These are phyloP conservation scores for Hirtodrosophila alboralis DNA, from an alignment of 2,888 invertebrate genomes.

Conservation along the genomic window DNA sequence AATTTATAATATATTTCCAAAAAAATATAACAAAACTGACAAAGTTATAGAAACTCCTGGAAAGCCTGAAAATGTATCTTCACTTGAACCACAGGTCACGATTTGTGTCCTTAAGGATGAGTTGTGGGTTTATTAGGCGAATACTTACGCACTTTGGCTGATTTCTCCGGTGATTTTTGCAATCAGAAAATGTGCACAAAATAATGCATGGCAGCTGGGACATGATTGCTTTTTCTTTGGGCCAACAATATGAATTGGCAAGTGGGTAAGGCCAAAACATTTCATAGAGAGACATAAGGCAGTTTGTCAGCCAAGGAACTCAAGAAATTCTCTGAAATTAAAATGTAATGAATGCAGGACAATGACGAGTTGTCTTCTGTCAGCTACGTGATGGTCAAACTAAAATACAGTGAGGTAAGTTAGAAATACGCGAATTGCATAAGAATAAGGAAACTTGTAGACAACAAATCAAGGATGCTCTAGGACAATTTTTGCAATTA, in stretches of 20 bases:
- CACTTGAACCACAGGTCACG: too few species aligned
- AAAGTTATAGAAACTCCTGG: too few species aligned
- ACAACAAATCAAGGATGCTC: too few species aligned
- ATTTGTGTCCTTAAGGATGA: neutral
- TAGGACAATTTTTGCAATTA: too few species aligned
- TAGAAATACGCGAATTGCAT: slow-evolving; percentile 60
- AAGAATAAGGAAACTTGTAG: slow-evolving; percentile 5
- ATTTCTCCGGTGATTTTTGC: slow-evolving; percentile 80
- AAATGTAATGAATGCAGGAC: slow-evolving; percentile 68
- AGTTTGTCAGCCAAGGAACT: slow-evolving; percentile 12
- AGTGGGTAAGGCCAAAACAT: slow-evolving; percentile 23
- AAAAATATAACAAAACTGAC: too few species aligned
- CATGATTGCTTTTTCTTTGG: slow-evolving; percentile 54
- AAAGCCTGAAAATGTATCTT: too few species aligned
- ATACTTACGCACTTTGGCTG: slow-evolving; percentile 52
- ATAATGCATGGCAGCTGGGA: slow-evolving; percentile 58
- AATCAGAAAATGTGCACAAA: slow-evolving; percentile 68
- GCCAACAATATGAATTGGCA: slow-evolving; percentile 67
- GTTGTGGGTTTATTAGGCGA: slow-evolving; percentile 5
- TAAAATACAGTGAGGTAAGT: slow-evolving; percentile 59
- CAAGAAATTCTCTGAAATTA: slow-evolving; percentile 56
- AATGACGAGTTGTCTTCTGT: slow-evolving; percentile 27
- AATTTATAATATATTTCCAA: too few species aligned
- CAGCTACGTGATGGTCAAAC: slow-evolving; percentile 65
- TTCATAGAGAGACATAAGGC: neutral